phyloP scores from a whole-genome alignment of 1,140 invertebrate genomes.

The Ceratina australensis region DNA sequence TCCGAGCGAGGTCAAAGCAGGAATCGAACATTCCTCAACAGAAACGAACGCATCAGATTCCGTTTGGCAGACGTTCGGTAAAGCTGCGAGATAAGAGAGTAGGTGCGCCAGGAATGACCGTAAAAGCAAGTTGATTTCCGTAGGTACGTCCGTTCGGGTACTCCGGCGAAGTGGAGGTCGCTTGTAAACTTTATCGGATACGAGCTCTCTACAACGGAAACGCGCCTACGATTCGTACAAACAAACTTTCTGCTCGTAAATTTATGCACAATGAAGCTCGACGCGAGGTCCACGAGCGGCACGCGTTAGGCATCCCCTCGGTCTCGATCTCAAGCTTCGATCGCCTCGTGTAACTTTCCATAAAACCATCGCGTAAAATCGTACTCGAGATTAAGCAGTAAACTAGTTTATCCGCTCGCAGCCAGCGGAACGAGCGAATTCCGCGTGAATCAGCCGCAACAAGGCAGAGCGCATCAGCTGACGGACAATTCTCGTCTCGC shows the following conservation, averaged over 20 bases:
- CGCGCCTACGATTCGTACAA: conserved; percentile 11
- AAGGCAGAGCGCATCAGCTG: conserved; percentile 34
- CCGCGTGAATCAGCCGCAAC: conserved; percentile 42
- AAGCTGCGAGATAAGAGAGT: not conserved
- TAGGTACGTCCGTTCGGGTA: not conserved
- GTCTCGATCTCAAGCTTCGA: not conserved
- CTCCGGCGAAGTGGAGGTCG: conserved; percentile 8
- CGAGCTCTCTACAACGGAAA: not conserved
- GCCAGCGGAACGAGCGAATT: conserved; percentile 15
- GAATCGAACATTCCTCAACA: not conserved
- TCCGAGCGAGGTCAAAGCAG: not conserved
- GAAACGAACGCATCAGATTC: not conserved
- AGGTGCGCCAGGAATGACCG: not conserved
- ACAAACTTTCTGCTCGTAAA: conserved; percentile 37
- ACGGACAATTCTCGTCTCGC: conserved; percentile 30
- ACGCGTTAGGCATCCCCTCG: conserved; percentile 2
- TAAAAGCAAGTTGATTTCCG: conserved; percentile 27
- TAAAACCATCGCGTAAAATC: conserved; percentile 41
- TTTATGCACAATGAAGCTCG: conserved; percentile 37
- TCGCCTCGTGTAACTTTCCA: conserved; percentile 35
- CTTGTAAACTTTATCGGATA: conserved; percentile 29
- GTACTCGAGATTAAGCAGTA: conserved; percentile 49
- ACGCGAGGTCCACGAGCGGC: not conserved
- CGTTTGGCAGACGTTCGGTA: not conserved
- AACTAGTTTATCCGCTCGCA: conserved; percentile 53